Conservation (phyloP, 2,797 vertebrate genomes). For the Pyrocephalus nanus region DNA sequence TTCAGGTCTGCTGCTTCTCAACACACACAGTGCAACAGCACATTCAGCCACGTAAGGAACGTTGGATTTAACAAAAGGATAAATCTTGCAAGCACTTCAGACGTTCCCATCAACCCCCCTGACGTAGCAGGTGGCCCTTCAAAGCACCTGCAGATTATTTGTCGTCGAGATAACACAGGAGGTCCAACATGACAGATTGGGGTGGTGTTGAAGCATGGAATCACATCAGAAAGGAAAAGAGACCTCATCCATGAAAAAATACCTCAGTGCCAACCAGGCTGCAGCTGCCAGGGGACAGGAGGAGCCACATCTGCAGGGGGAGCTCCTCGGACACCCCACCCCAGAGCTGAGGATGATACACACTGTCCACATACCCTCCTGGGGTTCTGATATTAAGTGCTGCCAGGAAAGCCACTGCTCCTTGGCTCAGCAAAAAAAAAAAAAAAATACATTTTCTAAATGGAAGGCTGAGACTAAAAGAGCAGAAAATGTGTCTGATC, state of each 20-base stretch:
- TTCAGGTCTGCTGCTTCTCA: not conserved
- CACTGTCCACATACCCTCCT: not conserved
- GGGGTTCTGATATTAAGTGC: not conserved
- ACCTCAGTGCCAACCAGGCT: not conserved
- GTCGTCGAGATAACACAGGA: not conserved
- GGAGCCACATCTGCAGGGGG: not conserved
- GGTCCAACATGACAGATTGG: not conserved
- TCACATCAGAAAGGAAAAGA: not conserved
- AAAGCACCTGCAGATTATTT: slow-evolving; percentile 23
- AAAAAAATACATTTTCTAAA: not conserved
- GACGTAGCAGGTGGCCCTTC: not conserved
- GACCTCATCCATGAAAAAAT: not conserved
- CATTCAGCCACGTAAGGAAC: not conserved
- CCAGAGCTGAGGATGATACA: not conserved
- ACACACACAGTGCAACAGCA: not conserved
- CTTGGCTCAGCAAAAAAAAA: not conserved
- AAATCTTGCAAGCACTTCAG: not conserved
- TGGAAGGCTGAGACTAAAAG: not conserved
- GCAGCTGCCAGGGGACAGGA: fast-evolving
- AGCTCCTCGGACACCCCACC: not conserved
- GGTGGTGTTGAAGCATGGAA: not conserved
- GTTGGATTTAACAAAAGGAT: not conserved
- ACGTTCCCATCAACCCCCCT: not conserved
- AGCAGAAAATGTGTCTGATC: not conserved
- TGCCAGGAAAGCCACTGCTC: not conserved